Percentiles rank a stretch among this genome's conserved stretches.
These are phyloP conservation scores for Drosophila antonietae DNA, from an alignment of 2,888 invertebrate species.

Conservation along the genomic window DNA sequence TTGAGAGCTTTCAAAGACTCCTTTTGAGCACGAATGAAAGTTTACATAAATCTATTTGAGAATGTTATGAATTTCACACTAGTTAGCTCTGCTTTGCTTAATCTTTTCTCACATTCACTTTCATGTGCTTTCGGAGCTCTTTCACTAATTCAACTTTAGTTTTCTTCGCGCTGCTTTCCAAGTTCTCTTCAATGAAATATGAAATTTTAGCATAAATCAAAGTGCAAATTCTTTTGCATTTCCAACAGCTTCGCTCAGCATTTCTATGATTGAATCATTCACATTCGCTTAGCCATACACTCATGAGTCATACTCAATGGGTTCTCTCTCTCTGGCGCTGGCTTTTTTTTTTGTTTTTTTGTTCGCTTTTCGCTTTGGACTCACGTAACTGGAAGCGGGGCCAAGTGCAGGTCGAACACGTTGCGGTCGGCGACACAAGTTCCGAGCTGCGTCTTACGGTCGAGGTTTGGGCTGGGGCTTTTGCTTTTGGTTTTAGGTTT, in stretches of 20 bases:
- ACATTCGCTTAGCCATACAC: conserved; percentile 4
- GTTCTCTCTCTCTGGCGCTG: conserved; percentile 27
- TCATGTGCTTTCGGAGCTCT: background rate
- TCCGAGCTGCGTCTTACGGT: conserved; percentile 7
- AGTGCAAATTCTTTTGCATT: background rate
- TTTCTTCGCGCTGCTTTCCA: background rate
- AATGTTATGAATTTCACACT: background rate
- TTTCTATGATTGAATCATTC: conserved; percentile 18
- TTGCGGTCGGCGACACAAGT: conserved; percentile 19
- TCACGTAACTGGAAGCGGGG: conserved; percentile 49
- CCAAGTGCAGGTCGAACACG: conserved; percentile 39
- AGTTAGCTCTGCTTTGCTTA: background rate
- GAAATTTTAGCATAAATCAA: background rate
- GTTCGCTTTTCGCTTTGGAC: conserved; percentile 31
- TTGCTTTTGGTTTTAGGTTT: background rate
- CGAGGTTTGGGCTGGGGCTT: conserved; percentile 5
- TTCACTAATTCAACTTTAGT: background rate
- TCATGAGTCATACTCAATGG: conserved; percentile 39
- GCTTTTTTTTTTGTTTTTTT: conserved; percentile 17
- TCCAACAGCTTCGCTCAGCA: background rate
- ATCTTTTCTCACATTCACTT: background rate
- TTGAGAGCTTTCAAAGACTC: background rate
- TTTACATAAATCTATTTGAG: background rate
- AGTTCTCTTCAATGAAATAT: too few species aligned
- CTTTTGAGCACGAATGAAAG: background rate